Conservation (phyloP, 2,797 vertebrate genomes). For the Lithobates pipiens region DNA sequence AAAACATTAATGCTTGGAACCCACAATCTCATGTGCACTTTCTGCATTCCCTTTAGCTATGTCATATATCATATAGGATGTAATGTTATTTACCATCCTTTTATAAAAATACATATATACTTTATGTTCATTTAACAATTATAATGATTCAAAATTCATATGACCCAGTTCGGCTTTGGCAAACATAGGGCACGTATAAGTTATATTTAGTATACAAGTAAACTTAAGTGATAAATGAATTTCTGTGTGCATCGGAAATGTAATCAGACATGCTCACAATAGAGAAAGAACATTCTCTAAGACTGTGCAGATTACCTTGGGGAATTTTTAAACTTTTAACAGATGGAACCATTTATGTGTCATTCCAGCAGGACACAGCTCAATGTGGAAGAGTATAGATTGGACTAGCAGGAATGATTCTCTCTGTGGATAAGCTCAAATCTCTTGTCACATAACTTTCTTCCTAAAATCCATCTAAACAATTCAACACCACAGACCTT, state of each 20-base stretch:
- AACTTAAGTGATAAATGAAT: conserved; percentile 18
- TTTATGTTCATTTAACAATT: background rate
- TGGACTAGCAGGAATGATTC: conserved; percentile 33
- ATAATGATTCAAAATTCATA: background rate
- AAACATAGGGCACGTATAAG: background rate
- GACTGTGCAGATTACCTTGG: conserved; percentile 36
- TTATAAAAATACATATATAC: background rate
- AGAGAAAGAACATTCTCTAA: conserved; percentile 31
- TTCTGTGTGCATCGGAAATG: conserved; percentile 29
- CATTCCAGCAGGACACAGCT: conserved; percentile 41
- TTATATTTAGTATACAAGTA: background rate
- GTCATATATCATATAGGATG: background rate
- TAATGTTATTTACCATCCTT: background rate
- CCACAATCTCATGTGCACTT: too few species aligned
- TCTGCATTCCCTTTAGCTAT: too few species aligned
- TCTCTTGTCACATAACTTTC: conserved; percentile 23
- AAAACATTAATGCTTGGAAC: too few species aligned
- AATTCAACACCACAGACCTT: background rate
- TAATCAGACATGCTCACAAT: conserved; percentile 28
- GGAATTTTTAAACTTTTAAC: conserved; percentile 40
- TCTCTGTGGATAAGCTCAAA: conserved; percentile 39
- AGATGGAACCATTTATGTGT: conserved; percentile 55
- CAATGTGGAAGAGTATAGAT: conserved; percentile 45
- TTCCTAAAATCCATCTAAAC: conserved; percentile 40
- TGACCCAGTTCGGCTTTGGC: background rate